A percentile compares a stretch with the other conserved stretches of the same genome.
Evolutionary conservation across 2,797 vertebrate genomes (phyloP).

Genomic region (Neomorphus geoffroyi): DNA sequence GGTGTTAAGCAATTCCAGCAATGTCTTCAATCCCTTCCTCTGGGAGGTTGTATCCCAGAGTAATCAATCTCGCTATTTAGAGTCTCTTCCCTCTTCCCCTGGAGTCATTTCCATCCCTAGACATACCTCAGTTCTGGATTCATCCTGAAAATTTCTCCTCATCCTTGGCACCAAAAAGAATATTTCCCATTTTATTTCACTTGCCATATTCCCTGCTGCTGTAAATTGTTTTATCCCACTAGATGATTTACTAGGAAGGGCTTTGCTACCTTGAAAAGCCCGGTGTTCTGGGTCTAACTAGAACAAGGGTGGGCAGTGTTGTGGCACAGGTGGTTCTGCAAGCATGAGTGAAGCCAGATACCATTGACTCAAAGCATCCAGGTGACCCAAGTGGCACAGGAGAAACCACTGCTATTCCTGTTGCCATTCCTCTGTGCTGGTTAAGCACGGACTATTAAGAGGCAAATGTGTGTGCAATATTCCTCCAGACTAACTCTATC

Average conservation of each 20-base stretch:
- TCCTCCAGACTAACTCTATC: background rate
- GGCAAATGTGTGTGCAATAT: background rate
- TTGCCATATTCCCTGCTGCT: background rate
- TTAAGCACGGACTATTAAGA: background rate
- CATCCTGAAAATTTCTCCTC: background rate
- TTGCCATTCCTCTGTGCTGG: background rate
- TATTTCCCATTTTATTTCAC: background rate
- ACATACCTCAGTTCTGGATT: background rate
- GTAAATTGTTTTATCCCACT: background rate
- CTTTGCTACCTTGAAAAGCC: background rate
- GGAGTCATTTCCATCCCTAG: background rate
- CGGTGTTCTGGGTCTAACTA: background rate
- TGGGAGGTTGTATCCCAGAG: background rate
- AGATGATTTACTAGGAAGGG: background rate
- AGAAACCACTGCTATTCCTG: background rate
- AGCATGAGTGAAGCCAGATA: rapidly evolving
- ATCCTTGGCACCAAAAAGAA: background rate
- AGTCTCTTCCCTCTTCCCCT: background rate
- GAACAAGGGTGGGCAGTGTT: background rate
- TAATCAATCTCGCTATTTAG: conserved; percentile 30
- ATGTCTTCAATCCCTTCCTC: background rate
- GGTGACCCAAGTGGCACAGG: background rate
- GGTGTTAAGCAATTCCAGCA: conserved; percentile 24
- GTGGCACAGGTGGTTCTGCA: background rate
- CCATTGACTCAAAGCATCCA: background rate